Evolutionary conservation across 2,888 invertebrate genomes (phyloP).

Genomic region (Unio delphinus): DNA sequence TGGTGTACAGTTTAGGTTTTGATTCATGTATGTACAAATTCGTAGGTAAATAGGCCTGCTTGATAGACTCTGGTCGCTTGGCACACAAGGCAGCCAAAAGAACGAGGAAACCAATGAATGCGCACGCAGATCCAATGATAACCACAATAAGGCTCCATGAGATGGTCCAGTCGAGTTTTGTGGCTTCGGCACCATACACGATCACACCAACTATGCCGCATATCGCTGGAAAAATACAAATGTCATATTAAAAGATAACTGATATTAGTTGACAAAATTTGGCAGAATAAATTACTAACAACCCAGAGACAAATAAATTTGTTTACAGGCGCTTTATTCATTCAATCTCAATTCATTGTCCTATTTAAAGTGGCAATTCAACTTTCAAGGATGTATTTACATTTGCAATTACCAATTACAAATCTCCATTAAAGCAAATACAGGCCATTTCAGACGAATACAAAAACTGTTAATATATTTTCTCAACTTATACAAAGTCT

Average conservation of each 20-base stretch:
- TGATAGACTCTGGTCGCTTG: constrained; percentile 41
- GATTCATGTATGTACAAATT: constrained; percentile 50
- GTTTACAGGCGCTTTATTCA: too few species aligned
- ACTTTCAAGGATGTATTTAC: too few species aligned
- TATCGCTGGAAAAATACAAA: constrained; percentile 37
- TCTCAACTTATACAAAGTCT: background rate
- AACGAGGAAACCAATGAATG: constrained; percentile 51
- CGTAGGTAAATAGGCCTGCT: constrained; percentile 30
- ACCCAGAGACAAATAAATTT: too few species aligned
- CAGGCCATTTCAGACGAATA: too few species aligned
- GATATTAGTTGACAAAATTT: background rate
- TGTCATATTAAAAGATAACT: background rate
- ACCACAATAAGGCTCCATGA: constrained; percentile 54
- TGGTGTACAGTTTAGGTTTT: constrained; percentile 46
- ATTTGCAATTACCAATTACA: too few species aligned
- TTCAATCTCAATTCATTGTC: too few species aligned
- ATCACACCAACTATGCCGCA: constrained; percentile 50
- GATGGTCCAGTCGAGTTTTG: constrained; percentile 33
- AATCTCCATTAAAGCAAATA: too few species aligned
- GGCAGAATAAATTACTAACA: background rate
- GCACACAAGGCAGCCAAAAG: constrained; percentile 46
- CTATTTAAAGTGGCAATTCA: too few species aligned
- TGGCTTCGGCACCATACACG: constrained; percentile 49
- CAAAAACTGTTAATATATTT: background rate
- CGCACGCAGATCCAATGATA: constrained; percentile 46